These are phyloP conservation scores for Scrobipalpa costella DNA, from an alignment of 2,888 invertebrate species.

Conservation along the genomic window DNA sequence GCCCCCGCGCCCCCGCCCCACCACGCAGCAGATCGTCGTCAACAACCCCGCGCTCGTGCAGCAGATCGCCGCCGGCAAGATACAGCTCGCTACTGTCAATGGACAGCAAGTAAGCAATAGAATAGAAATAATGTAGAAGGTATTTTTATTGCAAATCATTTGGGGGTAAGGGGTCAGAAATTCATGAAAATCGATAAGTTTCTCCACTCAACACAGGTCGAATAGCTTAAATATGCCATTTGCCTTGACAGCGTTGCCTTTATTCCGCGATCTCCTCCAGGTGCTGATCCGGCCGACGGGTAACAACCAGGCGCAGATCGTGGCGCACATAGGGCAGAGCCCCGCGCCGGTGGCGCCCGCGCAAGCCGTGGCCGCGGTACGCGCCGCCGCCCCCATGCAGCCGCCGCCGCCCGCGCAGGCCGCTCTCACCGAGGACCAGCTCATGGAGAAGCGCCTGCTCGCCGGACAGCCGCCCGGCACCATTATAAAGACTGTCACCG, in stretches of 20 bases:
- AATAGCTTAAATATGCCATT: too few relatives aligned
- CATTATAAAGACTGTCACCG: constrained; percentile 92
- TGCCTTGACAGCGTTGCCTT: too few relatives aligned
- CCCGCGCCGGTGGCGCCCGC: constrained; percentile 52
- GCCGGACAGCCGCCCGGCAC: constrained; percentile 92
- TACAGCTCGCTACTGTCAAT: constrained; percentile 91
- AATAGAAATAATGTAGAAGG: too few relatives aligned
- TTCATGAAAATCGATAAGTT: too few relatives aligned
- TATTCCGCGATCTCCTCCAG: constrained; percentile 5
- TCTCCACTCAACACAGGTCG: too few relatives aligned
- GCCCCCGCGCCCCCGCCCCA: constrained; percentile 52
- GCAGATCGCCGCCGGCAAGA: constrained; percentile 90
- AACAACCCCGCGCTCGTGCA: constrained; percentile 89
- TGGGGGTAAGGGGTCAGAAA: too few relatives aligned
- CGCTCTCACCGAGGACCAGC: constrained; percentile 72
- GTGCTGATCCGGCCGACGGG: constrained; percentile 90
- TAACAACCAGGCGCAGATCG: constrained; percentile 89
- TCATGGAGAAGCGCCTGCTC: constrained; percentile 86
- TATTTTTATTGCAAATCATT: too few relatives aligned
- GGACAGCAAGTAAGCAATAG: constrained; percentile 85
- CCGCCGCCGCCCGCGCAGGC: constrained; percentile 37
- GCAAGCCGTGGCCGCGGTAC: constrained; percentile 38
- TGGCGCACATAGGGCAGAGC: constrained; percentile 85
- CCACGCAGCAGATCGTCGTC: constrained; percentile 86
- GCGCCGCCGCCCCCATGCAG: constrained; percentile 40